Percentiles rank a stretch among this genome's conserved stretches.
phyloP scores from a whole-genome alignment of 2,888 invertebrate genomes.

The Drosophila imparisetae region DNA sequence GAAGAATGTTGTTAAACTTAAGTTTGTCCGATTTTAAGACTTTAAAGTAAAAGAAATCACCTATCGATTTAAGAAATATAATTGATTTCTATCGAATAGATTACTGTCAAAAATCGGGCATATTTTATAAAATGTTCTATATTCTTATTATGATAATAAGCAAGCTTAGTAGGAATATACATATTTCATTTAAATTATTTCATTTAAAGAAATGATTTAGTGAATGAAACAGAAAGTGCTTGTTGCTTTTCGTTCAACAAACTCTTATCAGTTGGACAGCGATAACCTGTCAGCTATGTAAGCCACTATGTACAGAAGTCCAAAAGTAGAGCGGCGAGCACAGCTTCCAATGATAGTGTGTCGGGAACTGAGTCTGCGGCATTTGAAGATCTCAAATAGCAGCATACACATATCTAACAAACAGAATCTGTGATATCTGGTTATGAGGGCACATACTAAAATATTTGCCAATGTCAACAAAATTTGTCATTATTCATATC shows the following conservation, averaged over 20 bases:
- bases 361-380: conserved; percentile 12
- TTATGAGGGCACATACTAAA: conserved; percentile 1
- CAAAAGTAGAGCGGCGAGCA: conserved; percentile 56
- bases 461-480: conserved; percentile 22
- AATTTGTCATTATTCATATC: conserved; percentile 1
- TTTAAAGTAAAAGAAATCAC: not conserved
- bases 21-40: not conserved
- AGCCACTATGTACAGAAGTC: conserved; percentile 39
- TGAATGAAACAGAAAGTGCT: conserved; percentile 72
- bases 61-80: not conserved
- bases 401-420: conserved; percentile 15
- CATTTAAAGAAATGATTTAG: conserved; percentile 10
- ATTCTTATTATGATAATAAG: not conserved
- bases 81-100: not conserved
- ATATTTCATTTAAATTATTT: not conserved
- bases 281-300: conserved; percentile 76
- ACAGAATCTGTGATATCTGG: conserved; percentile 3
- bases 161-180: not conserved
- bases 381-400: conserved; percentile 17
- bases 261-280: conserved; percentile 75
- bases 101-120: not conserved
- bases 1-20: not conserved
- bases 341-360: conserved; percentile 62
- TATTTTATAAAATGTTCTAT: not conserved
- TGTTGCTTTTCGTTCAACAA: conserved; percentile 64